Conservation (phyloP, 2,888 invertebrate species). For the Leucoma salicis region DNA sequence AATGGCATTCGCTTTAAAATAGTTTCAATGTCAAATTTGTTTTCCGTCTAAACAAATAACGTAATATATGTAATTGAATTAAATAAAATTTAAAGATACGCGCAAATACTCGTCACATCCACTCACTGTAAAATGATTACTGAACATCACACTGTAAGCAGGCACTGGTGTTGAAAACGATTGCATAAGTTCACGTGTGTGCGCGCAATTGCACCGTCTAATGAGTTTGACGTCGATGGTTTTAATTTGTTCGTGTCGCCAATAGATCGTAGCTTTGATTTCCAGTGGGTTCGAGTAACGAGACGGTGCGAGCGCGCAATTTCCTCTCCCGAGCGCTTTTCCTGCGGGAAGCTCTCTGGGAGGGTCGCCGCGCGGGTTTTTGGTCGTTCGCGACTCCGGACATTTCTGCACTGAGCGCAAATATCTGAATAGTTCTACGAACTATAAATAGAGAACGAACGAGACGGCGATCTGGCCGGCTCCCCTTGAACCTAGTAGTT, state of each 20-base stretch:
- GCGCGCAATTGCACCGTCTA: slow-evolving; percentile 63
- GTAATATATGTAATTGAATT: slow-evolving; percentile 26
- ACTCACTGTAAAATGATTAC: slow-evolving; percentile 58
- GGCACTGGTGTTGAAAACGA: slow-evolving; percentile 54
- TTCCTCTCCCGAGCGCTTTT: slow-evolving; percentile 44
- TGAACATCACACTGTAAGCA: slow-evolving; percentile 62
- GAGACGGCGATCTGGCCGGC: slow-evolving; percentile 73
- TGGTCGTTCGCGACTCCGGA: slow-evolving; percentile 73
- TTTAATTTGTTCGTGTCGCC: slow-evolving; percentile 50
- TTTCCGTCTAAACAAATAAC: slow-evolving; percentile 57
- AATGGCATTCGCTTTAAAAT: slow-evolving; percentile 71
- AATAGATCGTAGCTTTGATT: slow-evolving; percentile 33
- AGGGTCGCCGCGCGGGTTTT: slow-evolving; percentile 49
- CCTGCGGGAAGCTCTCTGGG: slow-evolving; percentile 50
- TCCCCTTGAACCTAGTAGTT: slow-evolving; percentile 79
- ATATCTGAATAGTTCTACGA: slow-evolving; percentile 68
- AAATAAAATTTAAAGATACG: slow-evolving; percentile 16
- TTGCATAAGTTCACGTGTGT: slow-evolving; percentile 66
- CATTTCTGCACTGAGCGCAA: slow-evolving; percentile 78
- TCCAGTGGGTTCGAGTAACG: slow-evolving; percentile 34
- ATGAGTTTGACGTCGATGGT: slow-evolving; percentile 56
- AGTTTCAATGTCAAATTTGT: slow-evolving; percentile 80
- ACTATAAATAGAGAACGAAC: slow-evolving; percentile 78
- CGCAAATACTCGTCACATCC: slow-evolving; percentile 50
- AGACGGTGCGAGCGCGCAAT: slow-evolving; percentile 35